phyloP scores from a whole-genome alignment of 1,140 invertebrate species.

The Zaprionus vittiger region DNA sequence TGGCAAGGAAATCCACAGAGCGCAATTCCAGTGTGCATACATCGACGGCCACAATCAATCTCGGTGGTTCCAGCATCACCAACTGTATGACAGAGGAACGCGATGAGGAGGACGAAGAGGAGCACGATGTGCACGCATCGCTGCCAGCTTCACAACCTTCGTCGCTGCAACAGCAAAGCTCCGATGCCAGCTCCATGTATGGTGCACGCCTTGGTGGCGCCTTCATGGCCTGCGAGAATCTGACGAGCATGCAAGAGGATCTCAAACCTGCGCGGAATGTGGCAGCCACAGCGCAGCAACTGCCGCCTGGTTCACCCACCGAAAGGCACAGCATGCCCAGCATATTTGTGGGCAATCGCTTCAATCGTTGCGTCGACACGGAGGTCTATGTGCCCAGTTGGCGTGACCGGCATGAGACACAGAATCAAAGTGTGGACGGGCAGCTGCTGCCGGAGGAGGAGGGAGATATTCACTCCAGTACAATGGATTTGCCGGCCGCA shows the following conservation, averaged over 20 bases:
- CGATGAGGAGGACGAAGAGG: constrained; percentile 14
- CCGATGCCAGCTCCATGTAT: constrained; percentile 86
- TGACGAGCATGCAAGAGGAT: constrained; percentile 87
- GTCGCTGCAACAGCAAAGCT: constrained; percentile 84
- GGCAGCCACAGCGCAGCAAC: neutral
- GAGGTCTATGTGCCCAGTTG: constrained; percentile 86
- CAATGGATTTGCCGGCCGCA: constrained; percentile 85
- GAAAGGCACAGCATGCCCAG: constrained; percentile 85
- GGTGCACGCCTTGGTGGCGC: constrained; percentile 84
- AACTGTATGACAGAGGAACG: constrained; percentile 66
- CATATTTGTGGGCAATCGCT: constrained; percentile 86
- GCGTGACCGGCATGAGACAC: constrained; percentile 79
- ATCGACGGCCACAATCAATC: constrained; percentile 84
- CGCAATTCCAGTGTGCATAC: constrained; percentile 84
- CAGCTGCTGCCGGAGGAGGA: constrained; percentile 28
- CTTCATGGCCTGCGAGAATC: constrained; percentile 88
- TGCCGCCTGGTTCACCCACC: constrained; percentile 51
- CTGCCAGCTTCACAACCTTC: constrained; percentile 8
- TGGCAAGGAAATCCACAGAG: constrained; percentile 68
- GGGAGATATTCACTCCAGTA: constrained; percentile 85
- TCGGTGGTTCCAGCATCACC: constrained; percentile 68
- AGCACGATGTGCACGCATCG: neutral
- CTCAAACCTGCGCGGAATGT: constrained; percentile 26
- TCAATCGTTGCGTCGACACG: constrained; percentile 85
- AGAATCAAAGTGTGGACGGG: constrained; percentile 75